Conservation (phyloP, 2,888 invertebrate genomes). For the Tachina grossa region DNA sequence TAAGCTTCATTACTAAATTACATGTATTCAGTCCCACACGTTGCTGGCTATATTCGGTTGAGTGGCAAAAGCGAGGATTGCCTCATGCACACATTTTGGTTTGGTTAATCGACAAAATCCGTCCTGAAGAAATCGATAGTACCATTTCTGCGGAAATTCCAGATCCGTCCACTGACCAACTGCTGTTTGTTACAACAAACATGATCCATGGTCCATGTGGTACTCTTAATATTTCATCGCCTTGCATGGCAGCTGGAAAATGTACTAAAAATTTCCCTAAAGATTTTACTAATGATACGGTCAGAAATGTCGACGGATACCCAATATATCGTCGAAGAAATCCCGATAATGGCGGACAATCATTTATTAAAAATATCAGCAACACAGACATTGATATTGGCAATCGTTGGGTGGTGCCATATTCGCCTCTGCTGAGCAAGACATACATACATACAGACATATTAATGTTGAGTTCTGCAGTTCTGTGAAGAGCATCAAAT, state of each 20-base stretch:
- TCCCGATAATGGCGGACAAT: background rate
- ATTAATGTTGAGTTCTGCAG: no score
- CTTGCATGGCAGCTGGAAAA: constrained; percentile 23
- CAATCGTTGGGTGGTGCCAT: no score
- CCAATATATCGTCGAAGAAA: background rate
- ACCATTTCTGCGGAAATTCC: background rate
- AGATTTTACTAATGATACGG: background rate
- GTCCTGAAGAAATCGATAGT: background rate
- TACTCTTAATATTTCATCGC: background rate
- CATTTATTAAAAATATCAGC: background rate
- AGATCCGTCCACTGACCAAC: background rate
- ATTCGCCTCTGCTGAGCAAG: no score
- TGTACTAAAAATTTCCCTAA: constrained; percentile 15
- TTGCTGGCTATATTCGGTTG: background rate
- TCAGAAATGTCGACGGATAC: background rate
- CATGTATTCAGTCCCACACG: background rate
- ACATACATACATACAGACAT: no score
- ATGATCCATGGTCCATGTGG: constrained; percentile 13
- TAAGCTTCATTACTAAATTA: background rate
- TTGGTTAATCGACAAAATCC: background rate
- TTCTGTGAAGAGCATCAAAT: no score
- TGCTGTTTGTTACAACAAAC: background rate
- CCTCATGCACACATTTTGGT: background rate
- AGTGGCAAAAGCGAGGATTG: background rate
- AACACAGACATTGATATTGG: no score